Conservation (phyloP, 2,888 invertebrate genomes). For the Aspidiotus rigidus region DNA sequence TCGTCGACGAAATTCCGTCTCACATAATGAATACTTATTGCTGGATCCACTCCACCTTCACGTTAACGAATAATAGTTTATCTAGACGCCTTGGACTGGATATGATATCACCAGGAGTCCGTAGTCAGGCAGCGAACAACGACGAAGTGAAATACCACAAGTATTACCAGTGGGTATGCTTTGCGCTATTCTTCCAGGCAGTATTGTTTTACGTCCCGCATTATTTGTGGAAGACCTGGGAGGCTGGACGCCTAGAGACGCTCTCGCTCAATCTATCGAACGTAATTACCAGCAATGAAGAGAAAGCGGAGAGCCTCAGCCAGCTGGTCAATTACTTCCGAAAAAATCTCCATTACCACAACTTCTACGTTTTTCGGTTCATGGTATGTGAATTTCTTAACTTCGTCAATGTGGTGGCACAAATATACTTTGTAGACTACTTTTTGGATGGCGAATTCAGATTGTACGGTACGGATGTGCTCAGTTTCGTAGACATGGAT, state of each 20-base stretch:
- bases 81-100: too few relatives aligned
- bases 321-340: constrained; percentile 72
- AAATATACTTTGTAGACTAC: constrained; percentile 59
- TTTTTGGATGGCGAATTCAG: constrained; percentile 70
- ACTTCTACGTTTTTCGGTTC: constrained; percentile 70
- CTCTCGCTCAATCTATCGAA: constrained; percentile 66
- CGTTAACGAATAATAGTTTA: too few relatives aligned
- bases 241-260: constrained; percentile 69
- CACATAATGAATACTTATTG: constrained; percentile 89
- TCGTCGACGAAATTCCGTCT: constrained; percentile 80
- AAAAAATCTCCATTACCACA: constrained; percentile 53
- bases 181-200: constrained; percentile 69
- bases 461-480: constrained; percentile 56
- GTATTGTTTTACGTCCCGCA: constrained; percentile 76
- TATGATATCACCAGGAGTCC: constrained; percentile 36
- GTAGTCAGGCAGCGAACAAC: not conserved
- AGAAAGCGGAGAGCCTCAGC: constrained; percentile 57
- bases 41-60: constrained; percentile 78
- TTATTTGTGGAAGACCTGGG: constrained; percentile 71
- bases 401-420: constrained; percentile 62
- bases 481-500: constrained; percentile 63
- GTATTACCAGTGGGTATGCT: constrained; percentile 91
- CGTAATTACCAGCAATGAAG: constrained; percentile 63
- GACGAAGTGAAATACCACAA: constrained; percentile 59
- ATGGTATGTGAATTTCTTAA: constrained; percentile 69